These are phyloP conservation scores for Drosophila pseudoobscura DNA, from an alignment of 1,140 invertebrate genomes.

Conservation along the genomic window DNA sequence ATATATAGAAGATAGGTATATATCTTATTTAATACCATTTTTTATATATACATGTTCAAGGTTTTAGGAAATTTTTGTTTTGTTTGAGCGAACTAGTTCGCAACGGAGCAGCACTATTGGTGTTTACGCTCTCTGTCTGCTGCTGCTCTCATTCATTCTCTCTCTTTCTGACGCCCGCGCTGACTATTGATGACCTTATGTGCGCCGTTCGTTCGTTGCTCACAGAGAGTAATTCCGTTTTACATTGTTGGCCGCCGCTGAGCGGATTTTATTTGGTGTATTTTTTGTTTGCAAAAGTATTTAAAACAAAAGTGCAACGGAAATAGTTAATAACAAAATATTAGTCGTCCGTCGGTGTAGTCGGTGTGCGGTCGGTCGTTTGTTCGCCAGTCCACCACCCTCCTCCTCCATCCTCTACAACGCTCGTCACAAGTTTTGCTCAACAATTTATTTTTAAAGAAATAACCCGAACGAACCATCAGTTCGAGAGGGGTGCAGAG, in stretches of 20 bases:
- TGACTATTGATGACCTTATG: not conserved
- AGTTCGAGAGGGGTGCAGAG: too few species aligned
- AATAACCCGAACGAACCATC: conserved; percentile 9
- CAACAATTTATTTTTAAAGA: conserved; percentile 52
- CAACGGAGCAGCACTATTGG: not conserved
- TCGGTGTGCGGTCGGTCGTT: conserved; percentile 18
- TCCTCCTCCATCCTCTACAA: not conserved
- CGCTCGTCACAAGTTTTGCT: conserved; percentile 14
- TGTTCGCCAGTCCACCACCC: conserved; percentile 15
- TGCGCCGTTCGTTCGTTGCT: not conserved
- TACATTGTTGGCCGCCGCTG: conserved; percentile 5
- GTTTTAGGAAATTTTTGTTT: too few species aligned
- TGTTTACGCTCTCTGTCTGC: not conserved
- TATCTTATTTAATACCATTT: too few species aligned
- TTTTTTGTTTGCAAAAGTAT: conserved; percentile 47
- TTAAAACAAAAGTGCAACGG: conserved; percentile 63
- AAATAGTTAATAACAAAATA: conserved; percentile 63
- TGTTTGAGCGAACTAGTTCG: conserved; percentile 9
- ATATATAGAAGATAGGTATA: too few species aligned
- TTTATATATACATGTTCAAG: too few species aligned
- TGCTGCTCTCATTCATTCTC: conserved; percentile 10
- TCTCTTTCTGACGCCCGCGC: conserved; percentile 9
- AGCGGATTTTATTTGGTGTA: conserved; percentile 26
- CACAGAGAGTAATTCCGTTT: conserved; percentile 5
- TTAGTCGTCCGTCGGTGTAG: conserved; percentile 47